These are phyloP conservation scores for Sebastes vulpes DNA, from an alignment of 2,797 vertebrate genomes.

Conservation along the genomic window DNA sequence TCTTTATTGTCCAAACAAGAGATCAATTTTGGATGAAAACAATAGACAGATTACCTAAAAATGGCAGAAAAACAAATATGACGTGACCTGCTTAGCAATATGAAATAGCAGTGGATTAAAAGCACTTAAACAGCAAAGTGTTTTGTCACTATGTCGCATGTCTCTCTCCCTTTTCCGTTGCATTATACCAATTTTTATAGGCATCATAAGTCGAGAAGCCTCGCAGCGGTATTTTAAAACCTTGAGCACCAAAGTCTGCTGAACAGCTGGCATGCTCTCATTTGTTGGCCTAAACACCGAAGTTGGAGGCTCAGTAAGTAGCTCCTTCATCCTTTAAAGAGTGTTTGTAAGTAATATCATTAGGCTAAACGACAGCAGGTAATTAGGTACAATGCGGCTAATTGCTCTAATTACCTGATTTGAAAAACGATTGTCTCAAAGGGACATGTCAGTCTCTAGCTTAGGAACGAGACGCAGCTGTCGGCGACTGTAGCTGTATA, in stretches of 20 bases:
- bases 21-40: conserved; percentile 40
- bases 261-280: conserved; percentile 70
- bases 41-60: conserved; percentile 19
- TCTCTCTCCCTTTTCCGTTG: background rate
- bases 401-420: conserved; percentile 77
- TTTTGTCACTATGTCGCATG: background rate
- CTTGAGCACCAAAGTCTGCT: conserved; percentile 48
- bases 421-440: conserved; percentile 73
- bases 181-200: conserved; percentile 16
- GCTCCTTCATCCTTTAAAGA: conserved; percentile 69
- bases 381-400: conserved; percentile 77
- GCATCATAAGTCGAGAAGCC: conserved; percentile 30
- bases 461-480: conserved; percentile 71
- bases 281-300: conserved; percentile 54
- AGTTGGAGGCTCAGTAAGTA: conserved; percentile 59
- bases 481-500: conserved; percentile 61
- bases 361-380: conserved; percentile 74
- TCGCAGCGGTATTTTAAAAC: conserved; percentile 36
- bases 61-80: background rate
- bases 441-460: conserved; percentile 57
- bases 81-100: background rate
- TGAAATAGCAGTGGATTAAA: background rate
- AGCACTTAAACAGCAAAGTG: background rate
- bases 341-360: conserved; percentile 79
- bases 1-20: background rate